Percentiles rank a stretch among this genome's conserved stretches.
Evolutionary conservation across 2,797 vertebrate genomes (phyloP).

Genomic region (Sebastes itinus): DNA sequence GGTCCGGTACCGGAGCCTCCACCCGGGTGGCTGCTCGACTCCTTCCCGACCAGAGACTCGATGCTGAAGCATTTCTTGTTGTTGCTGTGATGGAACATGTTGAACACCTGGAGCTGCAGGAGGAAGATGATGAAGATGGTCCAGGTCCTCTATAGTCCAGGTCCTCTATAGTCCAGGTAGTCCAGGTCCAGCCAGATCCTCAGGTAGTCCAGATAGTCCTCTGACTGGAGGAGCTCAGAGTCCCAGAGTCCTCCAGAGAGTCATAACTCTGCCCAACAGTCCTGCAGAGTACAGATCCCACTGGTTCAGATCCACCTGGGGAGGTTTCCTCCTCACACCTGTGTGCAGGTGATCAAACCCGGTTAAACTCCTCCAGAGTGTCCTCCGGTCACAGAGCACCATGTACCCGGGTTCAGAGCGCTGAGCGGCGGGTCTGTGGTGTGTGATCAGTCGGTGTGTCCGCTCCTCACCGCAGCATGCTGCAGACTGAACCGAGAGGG

Average conservation of each 20-base stretch:
- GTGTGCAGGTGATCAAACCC: background rate
- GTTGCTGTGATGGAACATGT: constrained; percentile 80
- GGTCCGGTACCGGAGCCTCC: background rate
- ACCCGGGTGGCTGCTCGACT: constrained; percentile 41
- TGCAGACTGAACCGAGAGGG: constrained; percentile 50
- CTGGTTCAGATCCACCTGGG: constrained; percentile 9
- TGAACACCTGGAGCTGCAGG: constrained; percentile 14
- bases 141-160: no score
- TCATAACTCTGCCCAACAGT: constrained; percentile 59
- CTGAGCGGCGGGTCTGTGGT: background rate
- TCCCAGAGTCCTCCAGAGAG: constrained; percentile 50
- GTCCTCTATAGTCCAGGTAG: no score
- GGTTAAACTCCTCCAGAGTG: constrained; percentile 2
- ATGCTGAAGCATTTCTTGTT: constrained; percentile 86
- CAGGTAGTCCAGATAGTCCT: no score
- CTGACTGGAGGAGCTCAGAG: constrained; percentile 36
- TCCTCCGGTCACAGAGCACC: background rate
- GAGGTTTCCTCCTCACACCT: constrained; percentile 32
- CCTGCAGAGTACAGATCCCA: constrained; percentile 3
- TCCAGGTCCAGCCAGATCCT: no score
- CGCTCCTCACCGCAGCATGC: constrained; percentile 43
- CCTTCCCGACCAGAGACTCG: constrained; percentile 86
- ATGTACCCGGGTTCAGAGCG: background rate
- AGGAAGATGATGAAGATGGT: background rate
- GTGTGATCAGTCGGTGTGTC: constrained; percentile 16